These are phyloP conservation scores for Lepidurus arcticus DNA, from an alignment of 1,140 invertebrate species.

Conservation along the genomic window DNA sequence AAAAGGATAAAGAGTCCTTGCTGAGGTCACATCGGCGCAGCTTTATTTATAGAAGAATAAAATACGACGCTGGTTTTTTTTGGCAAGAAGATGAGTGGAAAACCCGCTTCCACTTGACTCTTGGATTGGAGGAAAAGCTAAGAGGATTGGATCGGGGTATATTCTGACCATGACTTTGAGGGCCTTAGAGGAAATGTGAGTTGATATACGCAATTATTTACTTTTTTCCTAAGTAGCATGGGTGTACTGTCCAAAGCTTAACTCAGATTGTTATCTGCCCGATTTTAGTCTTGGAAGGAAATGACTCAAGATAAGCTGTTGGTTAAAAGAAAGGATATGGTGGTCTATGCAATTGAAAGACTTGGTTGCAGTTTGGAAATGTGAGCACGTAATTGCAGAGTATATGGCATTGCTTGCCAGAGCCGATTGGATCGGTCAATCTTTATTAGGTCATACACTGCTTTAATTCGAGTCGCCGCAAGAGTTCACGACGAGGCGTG, in stretches of 20 bases:
- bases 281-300: background rate
- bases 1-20: background rate
- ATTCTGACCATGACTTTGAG: background rate
- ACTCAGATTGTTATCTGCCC: too few relatives aligned
- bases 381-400: background rate
- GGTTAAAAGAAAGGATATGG: background rate
- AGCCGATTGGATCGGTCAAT: conserved; percentile 3
- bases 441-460: background rate
- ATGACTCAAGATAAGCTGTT: background rate
- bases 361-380: background rate
- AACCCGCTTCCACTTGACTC: conserved; percentile 2
- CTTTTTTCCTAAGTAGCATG: background rate
- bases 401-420: background rate
- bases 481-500: background rate
- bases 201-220: background rate
- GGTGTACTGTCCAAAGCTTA: too few relatives aligned
- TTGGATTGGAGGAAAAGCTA: background rate
- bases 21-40: background rate
- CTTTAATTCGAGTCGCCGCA: background rate
- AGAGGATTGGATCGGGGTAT: background rate
- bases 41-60: conserved; percentile 5
- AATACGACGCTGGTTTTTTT: background rate
- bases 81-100: background rate
- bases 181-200: background rate
- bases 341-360: background rate